Percentiles rank a stretch among this genome's conserved stretches.
These are phyloP conservation scores for Cyclargus thomasi DNA, from an alignment of 1,140 invertebrate species.

Conservation along the genomic window DNA sequence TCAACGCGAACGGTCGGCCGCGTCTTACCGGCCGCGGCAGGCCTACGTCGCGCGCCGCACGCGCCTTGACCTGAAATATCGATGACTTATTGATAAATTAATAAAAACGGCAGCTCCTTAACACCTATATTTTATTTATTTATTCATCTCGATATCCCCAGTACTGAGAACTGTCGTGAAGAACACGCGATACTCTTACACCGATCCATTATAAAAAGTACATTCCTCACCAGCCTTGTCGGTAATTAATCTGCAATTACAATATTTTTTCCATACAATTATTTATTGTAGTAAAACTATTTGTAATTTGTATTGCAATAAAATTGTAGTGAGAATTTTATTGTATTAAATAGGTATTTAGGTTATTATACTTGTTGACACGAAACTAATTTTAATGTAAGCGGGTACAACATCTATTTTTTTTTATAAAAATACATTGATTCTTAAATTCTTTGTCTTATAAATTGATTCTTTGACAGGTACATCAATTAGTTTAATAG, in stretches of 20 bases:
- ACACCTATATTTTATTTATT: conserved; percentile 12
- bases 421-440: too few relatives aligned
- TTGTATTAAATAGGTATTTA: neutral
- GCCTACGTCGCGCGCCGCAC: conserved; percentile 1
- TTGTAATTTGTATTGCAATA: conserved; percentile 1
- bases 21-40: neutral
- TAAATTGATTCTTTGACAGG: too few relatives aligned
- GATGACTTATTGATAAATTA: conserved; percentile 2
- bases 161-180: conserved; percentile 5
- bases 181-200: conserved; percentile 5
- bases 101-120: neutral
- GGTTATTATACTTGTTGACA: neutral
- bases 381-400: neutral
- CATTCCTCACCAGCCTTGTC: conserved; percentile 10
- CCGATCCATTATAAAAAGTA: conserved; percentile 7
- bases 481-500: neutral
- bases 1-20: conserved; percentile 9
- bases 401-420: neutral
- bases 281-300: neutral
- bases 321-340: neutral
- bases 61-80: conserved; percentile 8
- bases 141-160: conserved; percentile 7
- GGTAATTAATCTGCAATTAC: neutral
- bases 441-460: too few relatives aligned
- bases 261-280: neutral